Conservation (phyloP, 2,797 vertebrate genomes). For the Danio kyathit region DNA sequence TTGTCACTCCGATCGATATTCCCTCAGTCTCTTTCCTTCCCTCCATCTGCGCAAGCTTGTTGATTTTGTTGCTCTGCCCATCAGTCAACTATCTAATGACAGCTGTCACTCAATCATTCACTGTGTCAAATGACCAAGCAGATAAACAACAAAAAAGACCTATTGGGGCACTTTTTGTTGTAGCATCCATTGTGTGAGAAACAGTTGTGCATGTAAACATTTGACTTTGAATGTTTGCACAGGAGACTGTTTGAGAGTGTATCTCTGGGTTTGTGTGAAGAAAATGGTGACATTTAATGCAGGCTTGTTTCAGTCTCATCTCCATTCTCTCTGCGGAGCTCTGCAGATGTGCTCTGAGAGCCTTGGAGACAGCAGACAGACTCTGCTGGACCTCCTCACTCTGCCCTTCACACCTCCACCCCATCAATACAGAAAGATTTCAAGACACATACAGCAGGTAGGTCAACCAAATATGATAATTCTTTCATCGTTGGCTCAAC, state of each 20-base stretch:
- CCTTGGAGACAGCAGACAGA: conserved; percentile 1
- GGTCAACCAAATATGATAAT: background rate
- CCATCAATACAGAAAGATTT: conserved; percentile 3
- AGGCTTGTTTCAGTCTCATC: conserved; percentile 33
- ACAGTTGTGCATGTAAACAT: conserved; percentile 1
- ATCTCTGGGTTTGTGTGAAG: conserved; percentile 13
- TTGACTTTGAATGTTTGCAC: conserved; percentile 1
- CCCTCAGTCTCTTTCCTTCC: background rate
- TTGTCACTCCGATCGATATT: conserved; percentile 22
- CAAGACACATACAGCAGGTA: background rate
- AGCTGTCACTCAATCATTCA: conserved; percentile 20
- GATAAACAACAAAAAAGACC: background rate
- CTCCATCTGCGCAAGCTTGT: background rate
- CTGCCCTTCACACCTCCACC: background rate
- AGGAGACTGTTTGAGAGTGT: conserved; percentile 7
- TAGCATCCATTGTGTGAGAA: background rate
- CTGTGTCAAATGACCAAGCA: conserved; percentile 11
- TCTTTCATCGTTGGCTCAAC: background rate
- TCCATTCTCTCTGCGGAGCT: conserved; percentile 47
- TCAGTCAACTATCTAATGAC: conserved; percentile 15
- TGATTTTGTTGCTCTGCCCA: conserved; percentile 4
- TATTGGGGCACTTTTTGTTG: background rate
- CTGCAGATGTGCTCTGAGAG: conserved; percentile 43
- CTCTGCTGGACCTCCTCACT: background rate
- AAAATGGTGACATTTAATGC: conserved; percentile 9